These are phyloP conservation scores for Cylloceria caligata DNA, from an alignment of 2,888 invertebrate species.

Conservation along the genomic window DNA sequence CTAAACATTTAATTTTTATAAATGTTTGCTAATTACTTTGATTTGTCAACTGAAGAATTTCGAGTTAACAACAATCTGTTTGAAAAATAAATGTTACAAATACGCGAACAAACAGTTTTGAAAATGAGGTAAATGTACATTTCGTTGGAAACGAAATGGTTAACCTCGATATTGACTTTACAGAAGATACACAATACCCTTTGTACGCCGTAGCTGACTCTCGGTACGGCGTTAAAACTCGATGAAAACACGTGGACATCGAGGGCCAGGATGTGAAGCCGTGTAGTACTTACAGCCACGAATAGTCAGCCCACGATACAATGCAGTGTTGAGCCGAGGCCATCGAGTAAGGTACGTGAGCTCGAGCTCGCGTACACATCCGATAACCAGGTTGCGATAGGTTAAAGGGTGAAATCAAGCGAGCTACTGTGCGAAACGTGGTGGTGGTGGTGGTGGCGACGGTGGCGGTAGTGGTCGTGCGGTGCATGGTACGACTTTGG, in stretches of 20 bases:
- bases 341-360: slow-evolving; percentile 3
- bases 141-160: background rate
- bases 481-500: background rate
- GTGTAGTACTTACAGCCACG: slow-evolving; percentile 35
- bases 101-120: background rate
- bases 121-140: background rate
- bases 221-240: background rate
- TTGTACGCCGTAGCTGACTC: background rate
- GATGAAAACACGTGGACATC: slow-evolving; percentile 14
- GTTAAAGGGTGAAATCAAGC: slow-evolving; percentile 75
- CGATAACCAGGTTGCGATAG: slow-evolving; percentile 69
- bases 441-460: slow-evolving; percentile 28
- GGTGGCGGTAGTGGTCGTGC: background rate
- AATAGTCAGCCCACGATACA: slow-evolving; percentile 47
- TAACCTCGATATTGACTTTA: background rate
- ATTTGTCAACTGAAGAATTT: no score
- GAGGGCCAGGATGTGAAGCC: background rate
- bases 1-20: no score
- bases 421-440: slow-evolving; percentile 61
- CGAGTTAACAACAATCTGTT: no score
- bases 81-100: background rate
- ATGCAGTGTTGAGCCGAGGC: background rate
- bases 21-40: no score
- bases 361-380: slow-evolving; percentile 26
- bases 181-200: slow-evolving; percentile 8